phyloP scores from a whole-genome alignment of 2,888 invertebrate species.

The Pristionchus arcanus region DNA sequence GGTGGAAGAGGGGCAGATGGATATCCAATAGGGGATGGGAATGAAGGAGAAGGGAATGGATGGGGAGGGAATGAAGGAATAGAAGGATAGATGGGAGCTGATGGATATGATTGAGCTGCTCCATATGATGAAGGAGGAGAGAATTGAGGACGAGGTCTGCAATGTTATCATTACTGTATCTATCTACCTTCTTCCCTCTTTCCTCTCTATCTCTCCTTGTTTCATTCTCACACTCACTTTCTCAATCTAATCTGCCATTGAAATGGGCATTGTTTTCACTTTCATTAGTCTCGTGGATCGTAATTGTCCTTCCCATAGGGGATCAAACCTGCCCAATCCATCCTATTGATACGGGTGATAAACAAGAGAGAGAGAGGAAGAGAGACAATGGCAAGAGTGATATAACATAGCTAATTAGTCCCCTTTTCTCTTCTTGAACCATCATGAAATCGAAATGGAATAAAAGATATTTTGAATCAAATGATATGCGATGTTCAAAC shows the following conservation, averaged over 20 bases:
- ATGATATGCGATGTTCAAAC: too few relatives aligned
- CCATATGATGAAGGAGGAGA: background rate
- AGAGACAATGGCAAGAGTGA: background rate
- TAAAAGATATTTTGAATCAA: too few relatives aligned
- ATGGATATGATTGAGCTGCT: background rate
- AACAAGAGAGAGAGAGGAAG: background rate
- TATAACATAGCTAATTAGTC: too few relatives aligned
- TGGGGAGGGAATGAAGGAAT: background rate
- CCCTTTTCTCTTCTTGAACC: too few relatives aligned
- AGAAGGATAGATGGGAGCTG: background rate
- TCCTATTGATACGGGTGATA: slow-evolving; percentile 14
- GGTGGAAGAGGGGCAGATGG: background rate
- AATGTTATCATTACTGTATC: background rate
- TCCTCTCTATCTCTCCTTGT: background rate
- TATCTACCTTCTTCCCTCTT: background rate
- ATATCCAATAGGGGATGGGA: background rate
- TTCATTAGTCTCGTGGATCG: background rate
- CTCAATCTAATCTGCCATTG: too few relatives aligned
- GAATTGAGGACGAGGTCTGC: background rate
- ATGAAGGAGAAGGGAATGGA: background rate
- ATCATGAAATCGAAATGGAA: too few relatives aligned
- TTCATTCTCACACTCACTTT: too few relatives aligned
- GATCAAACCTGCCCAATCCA: background rate
- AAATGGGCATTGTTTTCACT: background rate
- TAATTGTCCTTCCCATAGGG: background rate